Base-by-base conservation (phyloP, 2,113 vertebrate species). In the Catharus minimus region DNA sequence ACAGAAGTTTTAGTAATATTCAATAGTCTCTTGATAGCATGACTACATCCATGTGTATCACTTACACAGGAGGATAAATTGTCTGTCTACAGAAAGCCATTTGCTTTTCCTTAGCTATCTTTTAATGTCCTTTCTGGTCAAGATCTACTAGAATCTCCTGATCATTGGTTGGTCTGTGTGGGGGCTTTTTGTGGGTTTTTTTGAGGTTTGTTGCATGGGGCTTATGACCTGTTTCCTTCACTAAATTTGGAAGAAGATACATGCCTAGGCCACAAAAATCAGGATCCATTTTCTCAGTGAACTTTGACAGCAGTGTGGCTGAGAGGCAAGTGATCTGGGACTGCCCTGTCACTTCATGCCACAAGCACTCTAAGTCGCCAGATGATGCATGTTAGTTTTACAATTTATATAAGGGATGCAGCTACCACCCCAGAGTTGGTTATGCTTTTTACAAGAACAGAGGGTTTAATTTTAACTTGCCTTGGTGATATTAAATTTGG, bases 291-390 rank as follows among this genome's bases (percentile, higher is more conserved):
- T 92, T 76, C 15, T 44, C 7, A 7, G 11, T 0, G 1, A 76
- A 47, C 5, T 76, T 75, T 49, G 30, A 10, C 12, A 77, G 19
- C 13, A 32, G 12, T 5, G 2, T 41, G n/a, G 11, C 39, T 76
- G 30, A 57, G 33, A 65, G 15, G 1, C 9, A 38, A 33, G 11
- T 39, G 27, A 17, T 47, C 30, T 68, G 41, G 30, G 46, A 43
- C 36, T 23, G 47, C 4, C 2, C 8, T 64, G 20, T 15, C 44
- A 43, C 4, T 79, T 46, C 30, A 43, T 5, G 2, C 13, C 56
- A 27, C 0, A 0, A 24, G 2, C 1, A 6, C 24, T 82, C 43
- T n/a, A 36, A 26, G 7, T 36, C 5, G 11, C 15, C 10, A 38
- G 26, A 39, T 61, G 15, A 88, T n/a, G 10, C 2, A 9, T 10